Evolutionary conservation across 2,888 invertebrate species (phyloP).

Genomic region (Sarcophaga rosellei): DNA sequence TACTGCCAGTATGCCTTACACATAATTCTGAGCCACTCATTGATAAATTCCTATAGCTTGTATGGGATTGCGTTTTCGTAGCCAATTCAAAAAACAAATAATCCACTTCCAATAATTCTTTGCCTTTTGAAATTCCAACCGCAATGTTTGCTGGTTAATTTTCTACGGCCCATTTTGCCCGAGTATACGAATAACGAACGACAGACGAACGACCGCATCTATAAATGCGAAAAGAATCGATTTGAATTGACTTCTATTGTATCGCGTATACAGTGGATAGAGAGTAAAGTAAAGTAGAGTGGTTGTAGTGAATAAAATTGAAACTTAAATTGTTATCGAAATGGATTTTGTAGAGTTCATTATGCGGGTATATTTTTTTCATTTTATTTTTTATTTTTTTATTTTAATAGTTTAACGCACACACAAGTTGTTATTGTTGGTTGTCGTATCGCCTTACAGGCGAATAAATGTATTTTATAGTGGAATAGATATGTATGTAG

Average conservation of each 20-base stretch:
- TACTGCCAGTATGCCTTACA: too few species aligned
- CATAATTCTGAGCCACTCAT: too few species aligned
- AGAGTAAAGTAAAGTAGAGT: background rate
- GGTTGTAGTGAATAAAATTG: background rate
- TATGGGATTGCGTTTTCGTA: too few species aligned
- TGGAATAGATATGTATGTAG: background rate
- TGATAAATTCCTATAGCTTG: too few species aligned
- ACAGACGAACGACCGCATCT: background rate
- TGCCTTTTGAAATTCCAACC: background rate
- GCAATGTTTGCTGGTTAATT: background rate
- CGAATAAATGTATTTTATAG: conserved; percentile 2
- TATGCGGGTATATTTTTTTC: conserved; percentile 31
- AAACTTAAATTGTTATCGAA: background rate
- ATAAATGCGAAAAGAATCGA: conserved; percentile 38
- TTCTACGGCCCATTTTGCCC: background rate
- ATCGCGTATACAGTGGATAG: background rate
- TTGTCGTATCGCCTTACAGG: background rate
- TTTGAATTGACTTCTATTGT: conserved; percentile 42
- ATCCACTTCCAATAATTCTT: background rate
- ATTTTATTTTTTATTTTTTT: background rate
- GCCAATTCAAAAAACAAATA: too few species aligned
- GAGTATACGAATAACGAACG: background rate
- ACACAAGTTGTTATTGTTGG: background rate
- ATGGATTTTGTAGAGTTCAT: background rate
- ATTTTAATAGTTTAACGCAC: background rate